Evolutionary conservation across 1,140 invertebrate species (phyloP), one percentile per base, ranked within the genome.

Genomic region (Drosophila asahinai): DNA sequence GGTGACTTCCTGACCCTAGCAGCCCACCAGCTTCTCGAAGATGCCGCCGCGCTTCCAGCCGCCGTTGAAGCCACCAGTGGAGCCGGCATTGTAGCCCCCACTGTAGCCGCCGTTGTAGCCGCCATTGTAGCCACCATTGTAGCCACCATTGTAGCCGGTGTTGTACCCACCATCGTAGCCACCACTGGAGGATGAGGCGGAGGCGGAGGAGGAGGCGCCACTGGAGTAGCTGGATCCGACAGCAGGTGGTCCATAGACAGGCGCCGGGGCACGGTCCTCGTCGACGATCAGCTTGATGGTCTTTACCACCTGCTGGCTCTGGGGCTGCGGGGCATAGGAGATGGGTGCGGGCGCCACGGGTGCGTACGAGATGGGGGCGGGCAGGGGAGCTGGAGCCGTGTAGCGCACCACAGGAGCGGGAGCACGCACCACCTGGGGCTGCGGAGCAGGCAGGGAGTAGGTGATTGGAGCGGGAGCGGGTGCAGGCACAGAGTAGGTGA

Each of bases 21-120:
- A 92, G 66, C 90, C 83, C 8, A 78, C 77, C 30, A 92, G 61
- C 61, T 92, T 92, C 72, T 92, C 90, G 57, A 87, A 92, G 67
- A 92, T 90, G 73, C 90, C 86, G 38, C 90, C 90, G 27, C 84
- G 68, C 64, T 91, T 91, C 83, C 87, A 91, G 77, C 80, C 74
- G 33, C 62, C 63, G 15, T 30, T 30, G 54, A 73, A 72, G 19
- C 65, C 68, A 1, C 81, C 71, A 5, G 17, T 42, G 51, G 42
- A 81, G 22, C 83, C 80, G 3, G 48, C 68, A 15, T 52, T 63
- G 25, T 45, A 72, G 5, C 67, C 68, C 0, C 43, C 52, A 48
- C 40, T 72, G 15, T 51, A 68, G 19, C 81, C 81, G 0, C 64
- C 71, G 6, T 81, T 81, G 36, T 66, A 80, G 7, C 80, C 81